Evolutionary conservation across 2,113 vertebrate genomes (phyloP).

Genomic region (Rhinolophus sinicus): DNA sequence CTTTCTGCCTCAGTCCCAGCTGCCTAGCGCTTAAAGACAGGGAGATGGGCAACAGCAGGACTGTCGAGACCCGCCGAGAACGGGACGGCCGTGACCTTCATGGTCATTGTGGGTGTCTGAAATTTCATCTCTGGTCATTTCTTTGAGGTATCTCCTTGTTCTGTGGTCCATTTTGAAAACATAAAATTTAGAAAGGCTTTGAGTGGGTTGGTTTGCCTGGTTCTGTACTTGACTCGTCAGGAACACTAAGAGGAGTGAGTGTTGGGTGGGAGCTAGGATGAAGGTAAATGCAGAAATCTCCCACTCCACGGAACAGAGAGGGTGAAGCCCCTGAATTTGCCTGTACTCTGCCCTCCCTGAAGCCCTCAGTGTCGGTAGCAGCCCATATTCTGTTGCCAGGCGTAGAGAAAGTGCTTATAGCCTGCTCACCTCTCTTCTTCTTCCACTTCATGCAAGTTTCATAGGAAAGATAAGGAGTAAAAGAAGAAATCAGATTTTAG

Average conservation of each 20-base stretch:
- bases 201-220: background rate
- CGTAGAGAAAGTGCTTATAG: background rate
- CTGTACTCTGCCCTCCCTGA: accelerated
- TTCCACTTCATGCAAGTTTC: background rate
- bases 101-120: background rate
- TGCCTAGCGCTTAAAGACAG: background rate
- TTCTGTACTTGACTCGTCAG: background rate
- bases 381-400: background rate
- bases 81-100: background rate
- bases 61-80: background rate
- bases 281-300: background rate
- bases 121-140: background rate
- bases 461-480: background rate
- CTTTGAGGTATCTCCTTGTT: background rate
- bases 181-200: background rate
- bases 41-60: background rate
- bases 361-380: background rate
- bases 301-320: background rate
- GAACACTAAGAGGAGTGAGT: background rate
- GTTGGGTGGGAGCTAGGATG: background rate
- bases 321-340: background rate
- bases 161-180: background rate
- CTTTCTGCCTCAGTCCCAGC: background rate
- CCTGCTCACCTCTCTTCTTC: background rate
- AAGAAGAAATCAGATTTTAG: background rate